A percentile compares a stretch with the other conserved stretches of the same genome.
phyloP scores from a whole-genome alignment of 2,797 vertebrate genomes.

The Streptopelia turtur region DNA sequence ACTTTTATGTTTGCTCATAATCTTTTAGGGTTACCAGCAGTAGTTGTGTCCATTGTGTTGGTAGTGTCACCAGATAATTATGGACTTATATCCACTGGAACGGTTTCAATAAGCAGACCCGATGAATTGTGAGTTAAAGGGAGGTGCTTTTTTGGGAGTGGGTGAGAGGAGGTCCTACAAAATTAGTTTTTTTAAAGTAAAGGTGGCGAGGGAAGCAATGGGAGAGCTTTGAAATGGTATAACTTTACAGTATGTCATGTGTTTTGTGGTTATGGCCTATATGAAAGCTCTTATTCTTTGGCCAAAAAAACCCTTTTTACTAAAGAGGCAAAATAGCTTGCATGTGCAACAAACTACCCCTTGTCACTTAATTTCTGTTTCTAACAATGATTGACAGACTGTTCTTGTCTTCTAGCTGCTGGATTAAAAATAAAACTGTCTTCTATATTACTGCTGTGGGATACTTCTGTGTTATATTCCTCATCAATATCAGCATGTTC shows the following conservation, averaged over 20 bases:
- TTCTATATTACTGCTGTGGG: constrained; percentile 93
- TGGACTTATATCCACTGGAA: constrained; percentile 84
- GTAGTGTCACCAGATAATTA: constrained; percentile 87
- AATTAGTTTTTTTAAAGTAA: constrained; percentile 3
- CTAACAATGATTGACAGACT: background rate
- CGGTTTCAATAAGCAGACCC: constrained; percentile 75
- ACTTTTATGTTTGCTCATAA: background rate
- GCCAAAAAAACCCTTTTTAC: background rate
- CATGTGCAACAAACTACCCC: background rate
- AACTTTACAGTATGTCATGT: background rate
- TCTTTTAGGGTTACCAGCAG: constrained; percentile 86
- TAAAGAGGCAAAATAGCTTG: background rate
- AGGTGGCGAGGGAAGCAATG: background rate
- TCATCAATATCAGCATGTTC: constrained; percentile 89
- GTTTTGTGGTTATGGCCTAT: background rate
- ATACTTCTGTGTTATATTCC: constrained; percentile 90
- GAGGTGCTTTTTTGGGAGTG: background rate
- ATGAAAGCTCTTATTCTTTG: background rate
- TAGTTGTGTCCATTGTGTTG: constrained; percentile 87
- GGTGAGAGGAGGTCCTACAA: background rate
- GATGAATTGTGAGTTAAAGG: constrained; percentile 90
- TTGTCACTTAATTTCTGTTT: background rate
- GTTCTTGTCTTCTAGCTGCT: constrained; percentile 84
- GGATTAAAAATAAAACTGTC: constrained; percentile 85
- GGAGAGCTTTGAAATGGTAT: background rate